Conservation (phyloP, 2,888 invertebrate genomes). For the Sarcophaga carnaria region DNA sequence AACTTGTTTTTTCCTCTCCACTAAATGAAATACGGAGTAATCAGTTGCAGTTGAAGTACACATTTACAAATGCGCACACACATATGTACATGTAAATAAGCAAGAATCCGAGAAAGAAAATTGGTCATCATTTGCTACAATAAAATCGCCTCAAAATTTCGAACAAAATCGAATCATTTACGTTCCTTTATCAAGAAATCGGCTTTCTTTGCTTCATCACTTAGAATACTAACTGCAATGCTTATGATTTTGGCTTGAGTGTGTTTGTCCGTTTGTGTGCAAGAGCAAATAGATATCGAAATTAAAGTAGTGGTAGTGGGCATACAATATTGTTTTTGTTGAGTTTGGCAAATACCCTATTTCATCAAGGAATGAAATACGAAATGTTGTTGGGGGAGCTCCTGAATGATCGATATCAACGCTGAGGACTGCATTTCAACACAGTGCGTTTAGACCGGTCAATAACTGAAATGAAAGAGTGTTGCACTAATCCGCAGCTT, state of each 20-base stretch:
- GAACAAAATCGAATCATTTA: conserved; percentile 19
- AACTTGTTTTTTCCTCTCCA: conserved; percentile 34
- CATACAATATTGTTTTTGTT: neutral
- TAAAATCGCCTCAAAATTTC: conserved; percentile 39
- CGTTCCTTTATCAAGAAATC: neutral
- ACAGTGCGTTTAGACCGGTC: no score
- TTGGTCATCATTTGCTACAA: conserved; percentile 15
- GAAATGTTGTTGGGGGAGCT: neutral
- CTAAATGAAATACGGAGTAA: conserved; percentile 4
- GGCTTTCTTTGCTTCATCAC: neutral
- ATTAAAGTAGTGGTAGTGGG: neutral
- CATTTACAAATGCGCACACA: no score
- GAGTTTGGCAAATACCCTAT: neutral
- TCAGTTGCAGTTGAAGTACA: no score
- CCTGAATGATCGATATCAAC: no score
- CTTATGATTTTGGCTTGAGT: conserved; percentile 23
- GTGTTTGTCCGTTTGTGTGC: neutral
- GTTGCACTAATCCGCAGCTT: no score
- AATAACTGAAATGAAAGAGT: no score
- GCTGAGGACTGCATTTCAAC: no score
- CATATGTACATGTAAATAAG: neutral
- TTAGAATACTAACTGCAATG: neutral
- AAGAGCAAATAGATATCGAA: neutral
- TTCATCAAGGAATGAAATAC: neutral
- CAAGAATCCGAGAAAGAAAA: neutral